Evolutionary conservation across 2,797 vertebrate genomes (phyloP).

Genomic region (Gorsachius magnificus): DNA sequence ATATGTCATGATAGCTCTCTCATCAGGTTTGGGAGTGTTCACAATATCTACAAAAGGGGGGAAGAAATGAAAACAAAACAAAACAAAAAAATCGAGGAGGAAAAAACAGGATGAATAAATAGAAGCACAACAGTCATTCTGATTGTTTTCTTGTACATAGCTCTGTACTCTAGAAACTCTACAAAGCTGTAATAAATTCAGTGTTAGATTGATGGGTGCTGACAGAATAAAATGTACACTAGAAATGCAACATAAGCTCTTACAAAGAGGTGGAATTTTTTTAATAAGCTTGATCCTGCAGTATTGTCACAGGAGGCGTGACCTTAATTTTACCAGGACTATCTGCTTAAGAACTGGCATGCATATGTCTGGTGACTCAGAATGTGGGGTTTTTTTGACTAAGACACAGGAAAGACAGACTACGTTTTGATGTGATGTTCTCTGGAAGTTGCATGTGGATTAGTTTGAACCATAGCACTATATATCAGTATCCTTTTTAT

Average conservation of each 20-base stretch:
- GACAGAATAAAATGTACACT: background rate
- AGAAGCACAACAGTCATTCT: background rate
- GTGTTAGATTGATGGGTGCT: background rate
- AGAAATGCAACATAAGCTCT: background rate
- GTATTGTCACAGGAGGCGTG: background rate
- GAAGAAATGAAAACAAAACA: slow-evolving; percentile 59
- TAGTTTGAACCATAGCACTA: background rate
- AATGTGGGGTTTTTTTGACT: fast-evolving
- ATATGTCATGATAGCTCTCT: slow-evolving; percentile 99
- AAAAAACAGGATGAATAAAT: slow-evolving; percentile 51
- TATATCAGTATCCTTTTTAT: background rate
- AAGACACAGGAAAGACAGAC: background rate
- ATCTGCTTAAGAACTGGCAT: background rate
- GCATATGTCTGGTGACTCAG: background rate
- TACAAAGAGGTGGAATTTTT: background rate
- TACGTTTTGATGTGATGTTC: background rate
- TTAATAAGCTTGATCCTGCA: background rate
- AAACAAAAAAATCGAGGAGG: slow-evolving; percentile 23
- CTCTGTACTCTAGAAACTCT: background rate
- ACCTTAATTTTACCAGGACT: background rate
- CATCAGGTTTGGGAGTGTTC: slow-evolving; percentile 97
- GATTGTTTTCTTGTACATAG: background rate
- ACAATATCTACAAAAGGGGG: slow-evolving; percentile 88
- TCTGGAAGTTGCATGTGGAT: background rate
- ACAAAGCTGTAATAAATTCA: background rate